Percentiles rank a stretch among this genome's conserved stretches.
Conservation (phyloP, 2,113 vertebrate species). For the Cebus imitator region DNA sequence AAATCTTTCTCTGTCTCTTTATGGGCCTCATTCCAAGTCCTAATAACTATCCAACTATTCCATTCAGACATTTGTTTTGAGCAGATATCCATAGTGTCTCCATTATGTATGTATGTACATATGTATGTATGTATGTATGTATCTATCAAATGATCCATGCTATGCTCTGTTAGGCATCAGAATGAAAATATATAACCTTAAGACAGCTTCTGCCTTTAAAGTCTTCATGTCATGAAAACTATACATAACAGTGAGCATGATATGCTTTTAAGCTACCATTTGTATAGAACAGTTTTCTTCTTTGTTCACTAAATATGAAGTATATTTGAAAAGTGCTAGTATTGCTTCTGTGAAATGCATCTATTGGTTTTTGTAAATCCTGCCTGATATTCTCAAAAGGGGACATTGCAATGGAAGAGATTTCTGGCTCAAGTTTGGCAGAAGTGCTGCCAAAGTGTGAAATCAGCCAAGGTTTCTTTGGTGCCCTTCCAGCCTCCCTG, state of each 20-base stretch:
- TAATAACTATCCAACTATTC: constrained; percentile 54
- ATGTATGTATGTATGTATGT: too few species aligned
- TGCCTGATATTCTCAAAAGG: constrained; percentile 61
- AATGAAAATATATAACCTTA: constrained; percentile 28
- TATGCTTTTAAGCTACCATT: constrained; percentile 4
- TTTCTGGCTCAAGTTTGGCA: constrained; percentile 59
- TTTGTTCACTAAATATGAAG: constrained; percentile 44
- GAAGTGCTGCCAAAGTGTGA: constrained; percentile 67
- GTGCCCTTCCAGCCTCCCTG: constrained; percentile 73
- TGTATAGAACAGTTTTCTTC: constrained; percentile 22
- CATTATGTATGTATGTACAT: background rate
- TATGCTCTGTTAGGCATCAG: background rate
- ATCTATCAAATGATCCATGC: background rate
- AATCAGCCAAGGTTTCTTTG: constrained; percentile 69
- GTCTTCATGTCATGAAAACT: background rate
- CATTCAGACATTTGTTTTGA: constrained; percentile 50
- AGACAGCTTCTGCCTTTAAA: constrained; percentile 23
- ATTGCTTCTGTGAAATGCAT: constrained; percentile 38
- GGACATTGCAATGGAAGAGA: constrained; percentile 45
- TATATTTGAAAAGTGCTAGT: constrained; percentile 34
- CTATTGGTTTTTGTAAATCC: constrained; percentile 53
- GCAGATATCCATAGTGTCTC: background rate
- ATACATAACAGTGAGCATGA: background rate
- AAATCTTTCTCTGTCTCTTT: constrained; percentile 52
- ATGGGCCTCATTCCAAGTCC: constrained; percentile 27